Base-by-base conservation (phyloP, 2,113 vertebrate species). In the Setophaga coronata region DNA sequence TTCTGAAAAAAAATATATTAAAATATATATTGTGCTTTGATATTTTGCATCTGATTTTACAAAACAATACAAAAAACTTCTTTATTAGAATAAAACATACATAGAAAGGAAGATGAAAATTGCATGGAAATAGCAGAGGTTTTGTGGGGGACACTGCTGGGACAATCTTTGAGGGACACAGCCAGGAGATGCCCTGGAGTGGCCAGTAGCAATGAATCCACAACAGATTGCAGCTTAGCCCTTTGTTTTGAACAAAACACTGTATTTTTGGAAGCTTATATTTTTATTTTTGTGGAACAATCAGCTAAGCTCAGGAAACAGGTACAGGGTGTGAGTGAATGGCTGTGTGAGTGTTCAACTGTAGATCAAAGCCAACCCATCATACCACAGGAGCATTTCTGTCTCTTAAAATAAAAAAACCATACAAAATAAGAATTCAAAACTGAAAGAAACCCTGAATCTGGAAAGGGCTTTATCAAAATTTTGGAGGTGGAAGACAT, bases 161-260 rank as follows among this genome's bases (percentile, higher is more conserved):
- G 6, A 28, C 1, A 3, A 4, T 18, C 9, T 69, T 10, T 58
- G 29, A 6, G 12, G 6, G 5, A 62, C 8, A 7, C 1, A 12
- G 17, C 19, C 10, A 40, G 16, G 5, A 9, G 1, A 12, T 69
- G 25, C 4, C 19, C 9, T 26, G 10, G 6, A 9, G 10, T 26
- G 26, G 3, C 34, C 26, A 43, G 13, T 20, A 60, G 5, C 10
- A 58, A 17, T 3, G 2, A 42, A 15, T 21, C 3, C 16, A 42
- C 3, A 4, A 12, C 2, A 58, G 23, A 53, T 36, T 2, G 5
- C 9, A 51, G 7, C 11, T 25, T 11, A 58, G 23, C 9, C 7
- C 23, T 47, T 53, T 47, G 9, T 23, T 47, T 5, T 4, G 1
- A 58, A 48, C 17, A 13, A 73, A 67, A 36, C 79, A 2, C 5